phyloP scores from a whole-genome alignment of 1,140 invertebrate genomes.

The Drosophila eugracilis region DNA sequence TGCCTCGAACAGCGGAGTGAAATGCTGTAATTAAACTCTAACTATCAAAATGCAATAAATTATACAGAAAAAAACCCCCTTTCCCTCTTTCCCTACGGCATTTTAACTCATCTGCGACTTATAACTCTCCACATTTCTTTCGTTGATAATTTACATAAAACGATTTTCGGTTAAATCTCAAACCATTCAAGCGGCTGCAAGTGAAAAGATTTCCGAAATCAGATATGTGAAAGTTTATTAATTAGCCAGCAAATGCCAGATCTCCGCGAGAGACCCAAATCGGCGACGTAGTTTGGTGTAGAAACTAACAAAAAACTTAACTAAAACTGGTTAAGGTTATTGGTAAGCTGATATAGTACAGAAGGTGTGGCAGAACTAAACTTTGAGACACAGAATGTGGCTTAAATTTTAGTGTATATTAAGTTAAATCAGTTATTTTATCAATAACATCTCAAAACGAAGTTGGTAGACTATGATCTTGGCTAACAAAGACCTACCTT shows the following conservation, averaged over 20 bases:
- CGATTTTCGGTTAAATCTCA: constrained; percentile 50
- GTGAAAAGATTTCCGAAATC: constrained; percentile 69
- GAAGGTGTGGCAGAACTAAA: neutral
- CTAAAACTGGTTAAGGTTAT: neutral
- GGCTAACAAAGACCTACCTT: too few relatives aligned
- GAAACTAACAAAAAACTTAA: constrained; percentile 1
- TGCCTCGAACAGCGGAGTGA: constrained; percentile 25
- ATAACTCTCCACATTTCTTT: constrained; percentile 28
- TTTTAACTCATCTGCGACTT: constrained; percentile 39
- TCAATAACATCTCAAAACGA: too few relatives aligned
- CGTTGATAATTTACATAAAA: constrained; percentile 73
- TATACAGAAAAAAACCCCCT: constrained; percentile 43
- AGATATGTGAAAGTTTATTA: constrained; percentile 81
- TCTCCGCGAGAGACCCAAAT: constrained; percentile 11
- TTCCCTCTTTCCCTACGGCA: constrained; percentile 23
- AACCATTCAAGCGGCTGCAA: constrained; percentile 58
- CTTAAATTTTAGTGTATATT: neutral
- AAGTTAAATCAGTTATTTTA: too few relatives aligned
- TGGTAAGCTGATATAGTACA: neutral
- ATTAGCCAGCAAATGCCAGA: constrained; percentile 61
- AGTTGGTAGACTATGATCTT: too few relatives aligned
- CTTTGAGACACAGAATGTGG: neutral
- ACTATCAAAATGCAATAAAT: constrained; percentile 78
- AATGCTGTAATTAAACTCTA: constrained; percentile 77
- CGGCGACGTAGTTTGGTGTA: constrained; percentile 9